Base-by-base conservation (phyloP, 2,113 vertebrate genomes). In the Phodopus roborovskii region DNA sequence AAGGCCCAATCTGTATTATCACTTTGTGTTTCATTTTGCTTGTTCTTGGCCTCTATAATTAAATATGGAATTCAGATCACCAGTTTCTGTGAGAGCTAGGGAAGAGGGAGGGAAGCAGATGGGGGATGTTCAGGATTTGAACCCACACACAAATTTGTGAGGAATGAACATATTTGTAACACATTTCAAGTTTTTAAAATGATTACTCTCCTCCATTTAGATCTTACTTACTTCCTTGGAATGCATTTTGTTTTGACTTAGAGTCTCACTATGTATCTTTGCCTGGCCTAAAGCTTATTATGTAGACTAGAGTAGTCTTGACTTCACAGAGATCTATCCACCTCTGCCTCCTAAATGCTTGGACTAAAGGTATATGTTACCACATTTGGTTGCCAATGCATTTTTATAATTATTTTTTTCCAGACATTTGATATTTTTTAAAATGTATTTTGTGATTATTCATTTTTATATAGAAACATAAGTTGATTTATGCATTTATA, bases 171-270 rank as follows among this genome's bases (percentile, higher is more conserved):
- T n/a, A 28, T 90, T 90, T 92, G 60, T 6, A 28, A 82, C 22
- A 84, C 9, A 77, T 19, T 95, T 96, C 53, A 30, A 71, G 26
- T n/a, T 90, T 33, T 48, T 24, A 90, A 96, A 94, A 64, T 68
- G 9, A 71, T 90, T 88, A 81, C 39, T 86, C 39, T 15, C 2
- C 66, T 16, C 24, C 56, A 70, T 82, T 90, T 87, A 64, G 42
- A 28, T 60, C 24, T 79, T 84, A 28, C 64, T 91, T 88, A 85
- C 88, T 81, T 87, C 33, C 26, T 33, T 45, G 19, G 17, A 56
- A n/a, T n/a, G n/a, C 10, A 36, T 81, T 53, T n/a, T 56, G 30
- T n/a, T 56, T 81, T 56, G 19, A 81, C 33, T n/a, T 22, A 56
- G 12, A 70, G 33, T 3, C 78, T 81, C 7, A 22, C 19, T 81